Percentiles rank a stretch among this genome's conserved stretches.
Conservation (phyloP, 64 coral and sea anemone genomes). For the Actinia equina region DNA sequence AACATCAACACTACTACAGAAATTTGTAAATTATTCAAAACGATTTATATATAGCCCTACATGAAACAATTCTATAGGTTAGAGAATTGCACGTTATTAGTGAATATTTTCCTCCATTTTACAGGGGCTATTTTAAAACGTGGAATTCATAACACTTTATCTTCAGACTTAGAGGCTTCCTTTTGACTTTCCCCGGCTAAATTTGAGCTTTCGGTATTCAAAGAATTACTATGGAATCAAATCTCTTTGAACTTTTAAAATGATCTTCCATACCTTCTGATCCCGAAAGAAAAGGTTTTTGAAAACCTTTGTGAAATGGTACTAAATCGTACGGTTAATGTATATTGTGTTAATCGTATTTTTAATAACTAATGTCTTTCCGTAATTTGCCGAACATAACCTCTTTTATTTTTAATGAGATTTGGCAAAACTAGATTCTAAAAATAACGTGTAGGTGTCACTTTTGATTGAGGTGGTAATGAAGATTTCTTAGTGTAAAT, state of each 20-base stretch:
- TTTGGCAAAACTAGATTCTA: constrained; percentile 10
- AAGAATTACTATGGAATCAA: constrained; percentile 26
- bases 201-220: constrained; percentile 43
- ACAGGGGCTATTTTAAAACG: constrained; percentile 6
- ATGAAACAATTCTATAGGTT: not conserved
- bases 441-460: constrained; percentile 6
- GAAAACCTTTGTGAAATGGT: not conserved
- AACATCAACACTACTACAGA: not conserved
- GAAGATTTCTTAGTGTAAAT: not conserved
- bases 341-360: not conserved
- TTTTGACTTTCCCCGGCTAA: constrained; percentile 8
- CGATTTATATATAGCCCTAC: not conserved
- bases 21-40: constrained; percentile 4
- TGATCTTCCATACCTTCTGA: not conserved
- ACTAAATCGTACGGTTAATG: not conserved
- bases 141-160: constrained; percentile 19
- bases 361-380: not conserved
- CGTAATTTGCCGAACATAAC: not conserved
- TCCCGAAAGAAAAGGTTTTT: not conserved
- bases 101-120: constrained; percentile 17
- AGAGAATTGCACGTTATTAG: not conserved
- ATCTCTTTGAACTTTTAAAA: constrained; percentile 2
- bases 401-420: constrained; percentile 28
- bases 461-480: constrained; percentile 14
- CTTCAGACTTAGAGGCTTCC: constrained; percentile 24